These are phyloP conservation scores for Drosophila pegasa DNA, from an alignment of 2,888 invertebrate species.

Conservation along the genomic window DNA sequence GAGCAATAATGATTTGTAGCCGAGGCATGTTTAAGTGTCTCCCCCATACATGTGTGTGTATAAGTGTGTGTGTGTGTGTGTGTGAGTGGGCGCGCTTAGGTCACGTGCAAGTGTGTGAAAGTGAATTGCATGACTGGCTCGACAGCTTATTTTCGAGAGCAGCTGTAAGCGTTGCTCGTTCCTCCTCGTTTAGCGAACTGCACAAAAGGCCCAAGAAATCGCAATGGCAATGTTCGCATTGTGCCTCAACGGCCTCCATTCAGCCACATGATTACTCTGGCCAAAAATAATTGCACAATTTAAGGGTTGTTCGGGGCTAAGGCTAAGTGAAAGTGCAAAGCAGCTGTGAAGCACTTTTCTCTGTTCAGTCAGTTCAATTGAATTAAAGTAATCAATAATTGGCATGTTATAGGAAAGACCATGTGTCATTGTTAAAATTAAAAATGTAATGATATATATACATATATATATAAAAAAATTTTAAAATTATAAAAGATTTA, in stretches of 20 bases:
- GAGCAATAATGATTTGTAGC: conserved; percentile 78
- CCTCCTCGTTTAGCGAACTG: conserved; percentile 2
- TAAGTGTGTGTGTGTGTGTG: conserved; percentile 10
- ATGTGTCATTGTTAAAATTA: too few species aligned
- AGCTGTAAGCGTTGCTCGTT: neutral
- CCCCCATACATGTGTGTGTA: conserved; percentile 4
- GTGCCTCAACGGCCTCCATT: conserved; percentile 5
- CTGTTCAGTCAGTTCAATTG: neutral
- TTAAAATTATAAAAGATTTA: too few species aligned
- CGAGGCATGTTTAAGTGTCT: conserved; percentile 54
- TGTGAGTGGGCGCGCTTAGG: conserved; percentile 28
- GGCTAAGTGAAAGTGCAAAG: conserved; percentile 1
- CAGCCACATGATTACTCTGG: conserved; percentile 27
- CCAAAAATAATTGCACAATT: conserved; percentile 18
- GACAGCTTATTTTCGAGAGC: conserved; percentile 13
- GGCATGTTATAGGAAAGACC: neutral
- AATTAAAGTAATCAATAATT: neutral
- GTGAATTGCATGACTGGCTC: conserved; percentile 68
- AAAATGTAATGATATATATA: too few species aligned
- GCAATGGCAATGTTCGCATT: conserved; percentile 19
- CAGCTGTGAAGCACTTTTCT: neutral
- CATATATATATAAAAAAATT: neutral
- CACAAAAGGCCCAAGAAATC: conserved; percentile 28
- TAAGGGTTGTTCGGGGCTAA: neutral
- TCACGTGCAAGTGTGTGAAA: conserved; percentile 65